Conservation (phyloP, 2,888 invertebrate species). For the Tenthredo livida region DNA sequence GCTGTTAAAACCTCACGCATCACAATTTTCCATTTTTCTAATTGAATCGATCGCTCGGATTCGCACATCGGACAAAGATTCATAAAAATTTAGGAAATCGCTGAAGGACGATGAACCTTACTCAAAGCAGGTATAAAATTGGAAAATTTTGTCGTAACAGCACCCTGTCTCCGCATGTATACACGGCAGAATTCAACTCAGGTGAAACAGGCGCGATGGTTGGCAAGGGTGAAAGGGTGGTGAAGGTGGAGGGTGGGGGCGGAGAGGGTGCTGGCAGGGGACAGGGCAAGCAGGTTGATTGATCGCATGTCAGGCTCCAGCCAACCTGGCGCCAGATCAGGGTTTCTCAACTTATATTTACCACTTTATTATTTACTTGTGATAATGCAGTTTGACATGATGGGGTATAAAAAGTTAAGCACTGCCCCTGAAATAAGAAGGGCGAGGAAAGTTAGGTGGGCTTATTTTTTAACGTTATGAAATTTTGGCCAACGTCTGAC, state of each 20-base stretch:
- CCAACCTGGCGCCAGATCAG: constrained; percentile 75
- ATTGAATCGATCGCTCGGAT: not conserved
- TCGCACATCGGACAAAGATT: not conserved
- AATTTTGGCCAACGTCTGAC: not conserved
- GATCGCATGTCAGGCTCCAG: constrained; percentile 76
- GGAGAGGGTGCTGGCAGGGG: constrained; percentile 59
- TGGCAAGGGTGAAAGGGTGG: constrained; percentile 42
- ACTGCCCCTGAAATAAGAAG: not conserved
- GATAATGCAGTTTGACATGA: not conserved
- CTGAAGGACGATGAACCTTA: not conserved
- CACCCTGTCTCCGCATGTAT: not conserved
- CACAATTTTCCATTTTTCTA: no score
- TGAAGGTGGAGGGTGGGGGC: constrained; percentile 39
- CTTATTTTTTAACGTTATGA: not conserved
- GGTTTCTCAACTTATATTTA: constrained; percentile 68
- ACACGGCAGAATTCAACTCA: constrained; percentile 34
- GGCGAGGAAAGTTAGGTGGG: not conserved
- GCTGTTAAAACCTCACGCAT: not conserved
- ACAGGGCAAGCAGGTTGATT: constrained; percentile 73
- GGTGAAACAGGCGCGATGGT: constrained; percentile 54
- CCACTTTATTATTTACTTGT: constrained; percentile 24
- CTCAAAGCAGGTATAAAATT: not conserved
- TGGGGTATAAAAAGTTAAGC: not conserved
- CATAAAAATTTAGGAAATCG: not conserved
- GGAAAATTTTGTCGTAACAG: constrained; percentile 28